Conservation (phyloP, 2,888 invertebrate species). For the Phlogophora meticulosa region DNA sequence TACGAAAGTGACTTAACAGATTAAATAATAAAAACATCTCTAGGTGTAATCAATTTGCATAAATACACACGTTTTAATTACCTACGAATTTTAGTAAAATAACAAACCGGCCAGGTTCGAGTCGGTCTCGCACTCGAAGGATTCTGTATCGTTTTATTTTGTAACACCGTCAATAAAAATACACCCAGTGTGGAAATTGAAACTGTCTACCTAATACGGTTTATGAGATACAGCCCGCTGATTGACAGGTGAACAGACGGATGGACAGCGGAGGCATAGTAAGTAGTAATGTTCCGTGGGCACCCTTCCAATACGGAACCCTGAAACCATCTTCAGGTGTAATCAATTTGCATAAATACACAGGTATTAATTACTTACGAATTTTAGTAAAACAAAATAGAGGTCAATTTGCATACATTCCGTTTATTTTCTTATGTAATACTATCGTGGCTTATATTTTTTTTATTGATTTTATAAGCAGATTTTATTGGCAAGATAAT, state of each 20-base stretch:
- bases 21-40: conserved; percentile 32
- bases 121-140: no score
- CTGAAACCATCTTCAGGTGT: not conserved
- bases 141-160: no score
- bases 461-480: conserved; percentile 8
- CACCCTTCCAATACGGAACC: no score
- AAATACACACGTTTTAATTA: conserved; percentile 41
- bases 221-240: no score
- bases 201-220: no score
- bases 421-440: conserved; percentile 23
- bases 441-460: not conserved
- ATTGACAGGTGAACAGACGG: no score
- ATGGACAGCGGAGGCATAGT: no score
- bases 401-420: conserved; percentile 23
- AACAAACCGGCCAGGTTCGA: no score
- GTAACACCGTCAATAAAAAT: no score
- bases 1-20: conserved; percentile 31
- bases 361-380: conserved; percentile 33
- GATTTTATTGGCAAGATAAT: conserved; percentile 9
- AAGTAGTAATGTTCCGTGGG: no score
- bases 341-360: conserved; percentile 45
- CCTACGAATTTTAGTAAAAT: conserved; percentile 14
- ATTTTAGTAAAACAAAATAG: conserved; percentile 18
- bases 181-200: no score
- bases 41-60: conserved; percentile 39